A percentile compares a stretch with the other conserved stretches of the same genome.
phyloP scores from a whole-genome alignment of 2,113 vertebrate species.

The Progne subis region DNA sequence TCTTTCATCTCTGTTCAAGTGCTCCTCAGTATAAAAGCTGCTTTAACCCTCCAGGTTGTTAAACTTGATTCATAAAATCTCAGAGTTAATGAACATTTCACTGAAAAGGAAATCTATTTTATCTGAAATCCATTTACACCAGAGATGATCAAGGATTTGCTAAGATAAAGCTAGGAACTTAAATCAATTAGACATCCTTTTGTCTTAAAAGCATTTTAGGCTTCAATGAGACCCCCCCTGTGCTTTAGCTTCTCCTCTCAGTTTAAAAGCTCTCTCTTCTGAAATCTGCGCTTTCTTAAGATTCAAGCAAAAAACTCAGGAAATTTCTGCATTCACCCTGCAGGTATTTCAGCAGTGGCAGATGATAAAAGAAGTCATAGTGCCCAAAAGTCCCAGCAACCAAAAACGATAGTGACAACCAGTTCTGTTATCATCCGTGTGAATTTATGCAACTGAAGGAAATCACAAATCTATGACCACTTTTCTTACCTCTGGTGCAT shows the following conservation, averaged over 20 bases:
- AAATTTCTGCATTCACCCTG: background rate
- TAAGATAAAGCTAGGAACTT: background rate
- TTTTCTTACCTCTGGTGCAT: conserved; percentile 75
- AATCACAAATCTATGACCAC: background rate
- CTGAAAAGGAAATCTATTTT: background rate
- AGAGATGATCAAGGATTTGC: background rate
- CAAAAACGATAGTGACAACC: background rate
- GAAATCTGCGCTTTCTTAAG: background rate
- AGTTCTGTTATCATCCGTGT: background rate
- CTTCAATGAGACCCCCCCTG: background rate
- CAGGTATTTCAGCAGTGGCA: background rate
- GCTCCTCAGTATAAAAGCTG: background rate
- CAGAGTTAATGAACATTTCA: background rate
- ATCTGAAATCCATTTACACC: background rate
- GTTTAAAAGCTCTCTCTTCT: background rate
- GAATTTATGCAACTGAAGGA: background rate
- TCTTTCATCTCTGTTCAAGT: background rate
- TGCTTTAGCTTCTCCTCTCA: background rate
- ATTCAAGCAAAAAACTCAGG: background rate
- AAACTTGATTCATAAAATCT: background rate
- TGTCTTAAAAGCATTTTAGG: background rate
- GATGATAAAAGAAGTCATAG: background rate
- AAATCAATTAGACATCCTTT: background rate
- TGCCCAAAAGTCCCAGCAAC: background rate
- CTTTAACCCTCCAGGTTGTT: background rate